Percentiles rank a stretch among this genome's conserved stretches.
phyloP scores from a whole-genome alignment of 2,797 vertebrate species.

The Pangasius sanitwongsei region DNA sequence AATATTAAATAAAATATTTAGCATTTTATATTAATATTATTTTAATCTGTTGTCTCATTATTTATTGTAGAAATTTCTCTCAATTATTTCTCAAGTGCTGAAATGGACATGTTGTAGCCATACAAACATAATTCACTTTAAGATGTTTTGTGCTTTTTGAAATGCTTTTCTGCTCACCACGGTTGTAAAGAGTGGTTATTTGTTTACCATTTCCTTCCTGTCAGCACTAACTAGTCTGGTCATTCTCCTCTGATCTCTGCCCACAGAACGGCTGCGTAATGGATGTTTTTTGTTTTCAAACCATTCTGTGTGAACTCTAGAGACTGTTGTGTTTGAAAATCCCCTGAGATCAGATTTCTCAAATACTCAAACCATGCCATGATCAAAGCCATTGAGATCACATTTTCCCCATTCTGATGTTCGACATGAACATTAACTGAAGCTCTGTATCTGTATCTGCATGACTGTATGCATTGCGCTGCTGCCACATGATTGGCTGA shows the following conservation, averaged over 20 bases:
- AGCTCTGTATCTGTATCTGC: not conserved
- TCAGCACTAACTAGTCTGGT: not conserved
- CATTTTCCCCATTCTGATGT: not conserved
- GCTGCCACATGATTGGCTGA: not conserved
- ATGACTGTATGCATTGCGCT: not conserved
- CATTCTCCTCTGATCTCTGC: not conserved
- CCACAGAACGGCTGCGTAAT: not conserved
- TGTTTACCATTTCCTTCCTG: not conserved
- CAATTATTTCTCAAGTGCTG: not conserved
- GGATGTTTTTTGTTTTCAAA: not conserved
- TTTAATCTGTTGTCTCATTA: not conserved
- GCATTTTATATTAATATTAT: not conserved
- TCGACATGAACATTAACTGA: not conserved
- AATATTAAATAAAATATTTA: not conserved
- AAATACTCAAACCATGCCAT: not conserved
- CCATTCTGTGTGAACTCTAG: not conserved
- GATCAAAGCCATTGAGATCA: not conserved
- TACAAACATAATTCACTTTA: not conserved
- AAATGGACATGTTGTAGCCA: not conserved
- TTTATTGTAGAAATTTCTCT: not conserved
- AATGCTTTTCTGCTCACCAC: not conserved
- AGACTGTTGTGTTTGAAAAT: not conserved
- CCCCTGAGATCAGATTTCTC: not conserved
- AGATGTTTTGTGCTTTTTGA: not conserved
- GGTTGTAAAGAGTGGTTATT: not conserved